Evolutionary conservation across 1,140 invertebrate genomes (phyloP).

Genomic region (Ips nitidus): DNA sequence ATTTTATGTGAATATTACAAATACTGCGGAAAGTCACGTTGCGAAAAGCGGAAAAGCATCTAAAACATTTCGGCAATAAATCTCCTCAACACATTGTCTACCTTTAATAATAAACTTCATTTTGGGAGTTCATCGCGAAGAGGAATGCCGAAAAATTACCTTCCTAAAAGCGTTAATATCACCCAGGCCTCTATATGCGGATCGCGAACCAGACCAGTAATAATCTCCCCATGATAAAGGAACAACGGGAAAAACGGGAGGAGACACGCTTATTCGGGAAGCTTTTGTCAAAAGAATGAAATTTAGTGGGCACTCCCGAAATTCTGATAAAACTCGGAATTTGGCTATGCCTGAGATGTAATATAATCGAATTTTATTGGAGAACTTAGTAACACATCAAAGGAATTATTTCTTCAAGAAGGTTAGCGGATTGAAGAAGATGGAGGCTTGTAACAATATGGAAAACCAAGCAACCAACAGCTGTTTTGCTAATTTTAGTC

Average conservation of each 20-base stretch:
- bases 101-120: slow-evolving; percentile 10
- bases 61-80: background rate
- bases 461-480: too few relatives aligned
- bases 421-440: too few relatives aligned
- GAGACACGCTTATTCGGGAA: slow-evolving; percentile 4
- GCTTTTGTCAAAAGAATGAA: slow-evolving; percentile 16
- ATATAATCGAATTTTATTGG: too few relatives aligned
- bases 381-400: too few relatives aligned
- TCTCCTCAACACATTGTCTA: background rate
- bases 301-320: background rate
- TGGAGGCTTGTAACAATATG: too few relatives aligned
- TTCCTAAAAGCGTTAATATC: slow-evolving; percentile 2
- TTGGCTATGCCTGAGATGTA: too few relatives aligned
- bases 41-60: slow-evolving; percentile 3
- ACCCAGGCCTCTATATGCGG: background rate
- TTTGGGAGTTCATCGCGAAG: background rate
- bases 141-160: slow-evolving; percentile 14
- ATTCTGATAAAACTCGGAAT: too few relatives aligned
- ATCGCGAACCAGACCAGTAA: slow-evolving; percentile 20
- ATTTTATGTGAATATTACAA: too few relatives aligned
- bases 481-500: too few relatives aligned
- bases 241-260: slow-evolving; percentile 16
- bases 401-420: too few relatives aligned
- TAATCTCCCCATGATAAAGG: slow-evolving; percentile 14
- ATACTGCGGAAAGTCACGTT: background rate